phyloP scores from a whole-genome alignment of 92 coral and sea anemone genomes.

The Zoanthus gigantus region DNA sequence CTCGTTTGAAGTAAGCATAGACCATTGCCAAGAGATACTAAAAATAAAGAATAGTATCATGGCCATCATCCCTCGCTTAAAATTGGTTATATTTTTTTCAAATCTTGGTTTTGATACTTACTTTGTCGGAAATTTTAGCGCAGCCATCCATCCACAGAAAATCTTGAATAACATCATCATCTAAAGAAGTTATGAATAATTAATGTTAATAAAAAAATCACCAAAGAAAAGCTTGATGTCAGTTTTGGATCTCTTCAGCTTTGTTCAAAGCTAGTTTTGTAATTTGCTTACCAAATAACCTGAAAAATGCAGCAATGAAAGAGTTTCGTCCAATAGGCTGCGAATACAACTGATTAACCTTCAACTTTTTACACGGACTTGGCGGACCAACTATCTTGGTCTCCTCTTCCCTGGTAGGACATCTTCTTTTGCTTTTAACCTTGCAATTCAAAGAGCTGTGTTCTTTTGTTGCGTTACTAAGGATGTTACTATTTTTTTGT shows the following conservation, averaged over 20 bases:
- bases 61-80: neutral
- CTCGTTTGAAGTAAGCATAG: slow-evolving; percentile 95
- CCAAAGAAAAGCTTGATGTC: neutral
- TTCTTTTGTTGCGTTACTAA: slow-evolving; percentile 35
- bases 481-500: neutral
- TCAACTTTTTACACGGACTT: slow-evolving; percentile 73
- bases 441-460: slow-evolving; percentile 33
- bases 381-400: slow-evolving; percentile 39
- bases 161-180: slow-evolving; percentile 97
- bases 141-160: slow-evolving; percentile 99
- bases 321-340: slow-evolving; percentile 83
- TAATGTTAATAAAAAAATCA: neutral
- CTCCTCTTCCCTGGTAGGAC: slow-evolving; percentile 44
- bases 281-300: slow-evolving; percentile 80
- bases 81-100: neutral
- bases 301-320: slow-evolving; percentile 93
- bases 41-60: neutral
- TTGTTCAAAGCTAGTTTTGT: neutral
- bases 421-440: slow-evolving; percentile 28
- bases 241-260: no score
- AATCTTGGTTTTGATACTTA: slow-evolving; percentile 24
- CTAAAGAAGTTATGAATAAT: slow-evolving; percentile 48
- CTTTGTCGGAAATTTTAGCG: slow-evolving; percentile 96
- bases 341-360: slow-evolving; percentile 71
- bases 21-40: slow-evolving; percentile 98